These are phyloP conservation scores for Dryas iulia DNA, from an alignment of 1,140 invertebrate species.

Conservation along the genomic window DNA sequence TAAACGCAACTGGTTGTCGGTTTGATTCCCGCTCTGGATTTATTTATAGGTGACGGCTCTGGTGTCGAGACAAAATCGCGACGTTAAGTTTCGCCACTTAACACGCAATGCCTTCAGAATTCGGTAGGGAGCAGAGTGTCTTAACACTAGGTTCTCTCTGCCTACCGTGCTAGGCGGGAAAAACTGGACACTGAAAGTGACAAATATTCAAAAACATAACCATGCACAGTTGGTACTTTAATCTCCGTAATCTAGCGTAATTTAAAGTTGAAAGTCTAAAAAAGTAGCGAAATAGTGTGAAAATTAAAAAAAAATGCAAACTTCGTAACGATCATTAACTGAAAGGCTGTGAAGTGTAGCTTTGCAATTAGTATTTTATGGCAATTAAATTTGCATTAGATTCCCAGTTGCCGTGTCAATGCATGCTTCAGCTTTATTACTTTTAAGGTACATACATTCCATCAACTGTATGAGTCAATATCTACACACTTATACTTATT, in stretches of 20 bases:
- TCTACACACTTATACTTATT: no score
- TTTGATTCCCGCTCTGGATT: no score
- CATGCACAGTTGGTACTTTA: background rate
- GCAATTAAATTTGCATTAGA: constrained; percentile 19
- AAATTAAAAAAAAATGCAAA: background rate
- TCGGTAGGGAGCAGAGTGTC: no score
- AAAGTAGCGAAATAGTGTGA: background rate
- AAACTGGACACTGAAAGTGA: no score
- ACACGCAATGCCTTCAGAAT: no score
- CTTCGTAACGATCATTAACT: constrained; percentile 6
- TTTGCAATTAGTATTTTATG: constrained; percentile 19
- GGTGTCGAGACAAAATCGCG: no score
- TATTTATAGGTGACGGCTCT: no score
- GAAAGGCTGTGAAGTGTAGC: background rate
- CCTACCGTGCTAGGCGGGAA: background rate
- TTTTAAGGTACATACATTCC: background rate
- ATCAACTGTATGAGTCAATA: constrained; percentile 10
- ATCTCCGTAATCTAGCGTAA: background rate
- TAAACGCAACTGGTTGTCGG: no score
- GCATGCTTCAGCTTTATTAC: constrained; percentile 1
- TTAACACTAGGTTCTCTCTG: no score
- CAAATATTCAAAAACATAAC: background rate
- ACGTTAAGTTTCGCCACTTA: no score
- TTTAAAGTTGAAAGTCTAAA: background rate
- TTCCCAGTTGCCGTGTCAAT: constrained; percentile 3